Conservation (phyloP, 92 coral and sea anemone genomes). For the Palythoa caribaeorum region DNA sequence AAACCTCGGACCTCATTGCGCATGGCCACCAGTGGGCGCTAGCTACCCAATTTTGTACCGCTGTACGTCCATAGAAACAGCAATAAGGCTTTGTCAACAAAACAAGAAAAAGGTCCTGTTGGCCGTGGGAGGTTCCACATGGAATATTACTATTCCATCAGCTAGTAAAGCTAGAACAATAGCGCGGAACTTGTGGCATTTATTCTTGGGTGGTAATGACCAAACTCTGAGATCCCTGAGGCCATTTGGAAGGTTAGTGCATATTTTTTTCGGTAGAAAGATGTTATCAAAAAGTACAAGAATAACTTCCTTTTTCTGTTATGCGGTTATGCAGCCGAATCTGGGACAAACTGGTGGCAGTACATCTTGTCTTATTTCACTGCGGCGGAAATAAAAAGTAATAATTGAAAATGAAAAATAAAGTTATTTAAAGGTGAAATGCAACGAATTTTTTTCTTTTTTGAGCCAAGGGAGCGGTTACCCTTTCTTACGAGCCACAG, state of each 20-base stretch:
- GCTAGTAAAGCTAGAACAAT: constrained; percentile 16
- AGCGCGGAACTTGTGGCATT: not conserved
- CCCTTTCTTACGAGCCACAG: too few relatives aligned
- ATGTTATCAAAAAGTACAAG: too few relatives aligned
- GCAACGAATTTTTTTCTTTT: too few relatives aligned
- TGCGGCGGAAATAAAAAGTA: too few relatives aligned
- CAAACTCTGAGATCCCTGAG: not conserved
- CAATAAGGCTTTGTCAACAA: constrained; percentile 7
- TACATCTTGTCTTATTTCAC: too few relatives aligned
- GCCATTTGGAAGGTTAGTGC: constrained; percentile 14
- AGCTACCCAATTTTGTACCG: not conserved
- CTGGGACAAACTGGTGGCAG: too few relatives aligned
- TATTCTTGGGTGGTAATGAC: not conserved
- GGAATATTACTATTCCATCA: constrained; percentile 18
- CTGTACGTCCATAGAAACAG: not conserved
- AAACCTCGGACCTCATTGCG: constrained; percentile 12
- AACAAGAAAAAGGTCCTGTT: not conserved
- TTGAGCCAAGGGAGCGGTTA: too few relatives aligned
- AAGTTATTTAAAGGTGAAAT: too few relatives aligned
- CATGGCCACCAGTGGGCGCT: not conserved
- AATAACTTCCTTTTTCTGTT: too few relatives aligned
- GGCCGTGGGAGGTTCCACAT: constrained; percentile 19
- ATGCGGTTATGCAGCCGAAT: too few relatives aligned
- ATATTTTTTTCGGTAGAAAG: not conserved
- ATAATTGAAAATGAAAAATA: too few relatives aligned